Percentiles rank a stretch among this genome's conserved stretches.
These are phyloP conservation scores for Synergus umbraculus DNA, from an alignment of 2,888 invertebrate genomes.

Conservation along the genomic window DNA sequence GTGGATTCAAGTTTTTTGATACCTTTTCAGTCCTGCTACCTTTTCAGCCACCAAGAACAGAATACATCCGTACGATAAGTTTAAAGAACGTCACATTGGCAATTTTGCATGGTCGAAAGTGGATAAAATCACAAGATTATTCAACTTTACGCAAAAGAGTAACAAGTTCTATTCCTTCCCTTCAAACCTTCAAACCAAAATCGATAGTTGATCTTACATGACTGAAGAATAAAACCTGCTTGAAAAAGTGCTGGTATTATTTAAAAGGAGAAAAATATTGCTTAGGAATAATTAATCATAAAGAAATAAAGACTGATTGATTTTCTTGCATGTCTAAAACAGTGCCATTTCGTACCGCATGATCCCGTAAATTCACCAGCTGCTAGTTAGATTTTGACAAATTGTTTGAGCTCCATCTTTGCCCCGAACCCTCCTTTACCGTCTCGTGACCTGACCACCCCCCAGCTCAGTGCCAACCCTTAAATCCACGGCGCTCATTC, in stretches of 20 bases:
- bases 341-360: slow-evolving; percentile 23
- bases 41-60: slow-evolving; percentile 21
- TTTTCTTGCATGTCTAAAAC: slow-evolving; percentile 14
- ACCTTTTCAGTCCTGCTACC: slow-evolving; percentile 18
- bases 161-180: neutral
- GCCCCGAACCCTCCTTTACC: slow-evolving; percentile 43
- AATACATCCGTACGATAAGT: neutral
- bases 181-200: neutral
- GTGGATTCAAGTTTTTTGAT: slow-evolving; percentile 32
- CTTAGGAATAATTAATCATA: slow-evolving; percentile 2
- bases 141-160: neutral
- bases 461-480: slow-evolving; percentile 33
- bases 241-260: no score
- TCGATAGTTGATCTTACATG: no score
- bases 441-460: slow-evolving; percentile 39
- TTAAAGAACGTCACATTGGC: neutral
- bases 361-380: slow-evolving; percentile 43
- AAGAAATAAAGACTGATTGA: slow-evolving; percentile 21
- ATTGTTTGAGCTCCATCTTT: slow-evolving; percentile 56
- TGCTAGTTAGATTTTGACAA: slow-evolving; percentile 66
- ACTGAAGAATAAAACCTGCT: no score
- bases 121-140: neutral
- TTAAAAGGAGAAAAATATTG: neutral
- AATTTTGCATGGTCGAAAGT: neutral
- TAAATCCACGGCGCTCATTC: slow-evolving; percentile 45